Percentiles rank a stretch among this genome's conserved stretches.
phyloP scores from a whole-genome alignment of 2,797 vertebrate genomes.

The Kryptopterus vitreolus region DNA sequence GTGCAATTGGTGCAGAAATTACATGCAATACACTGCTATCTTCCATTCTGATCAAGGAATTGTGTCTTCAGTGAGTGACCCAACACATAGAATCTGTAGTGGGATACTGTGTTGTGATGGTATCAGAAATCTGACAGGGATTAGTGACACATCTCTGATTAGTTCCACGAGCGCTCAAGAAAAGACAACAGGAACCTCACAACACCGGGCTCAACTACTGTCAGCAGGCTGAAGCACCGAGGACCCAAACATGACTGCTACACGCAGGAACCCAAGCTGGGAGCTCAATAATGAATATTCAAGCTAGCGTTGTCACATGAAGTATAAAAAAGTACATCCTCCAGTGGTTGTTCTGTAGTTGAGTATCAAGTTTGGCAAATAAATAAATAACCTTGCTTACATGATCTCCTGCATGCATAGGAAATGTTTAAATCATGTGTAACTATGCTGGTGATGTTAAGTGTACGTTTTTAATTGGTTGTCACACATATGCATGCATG shows the following conservation, averaged over 20 bases:
- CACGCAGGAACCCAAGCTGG: not conserved
- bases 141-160: slow-evolving; percentile 44
- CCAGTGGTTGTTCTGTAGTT: not conserved
- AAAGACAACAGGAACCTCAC: slow-evolving; percentile 18
- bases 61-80: slow-evolving; percentile 24
- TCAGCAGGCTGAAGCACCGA: not conserved
- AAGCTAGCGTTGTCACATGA: not conserved
- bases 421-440: not conserved
- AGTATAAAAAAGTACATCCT: not conserved
- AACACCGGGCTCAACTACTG: not conserved
- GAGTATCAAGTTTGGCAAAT: not conserved
- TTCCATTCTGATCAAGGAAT: slow-evolving; percentile 14
- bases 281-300: not conserved
- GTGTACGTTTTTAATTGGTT: not conserved
- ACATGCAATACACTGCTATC: slow-evolving; percentile 25
- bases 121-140: slow-evolving; percentile 38
- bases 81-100: not conserved
- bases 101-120: slow-evolving; percentile 17
- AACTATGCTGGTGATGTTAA: not conserved
- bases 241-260: not conserved
- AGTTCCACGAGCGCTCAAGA: slow-evolving; percentile 1
- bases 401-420: not conserved
- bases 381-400: not conserved
- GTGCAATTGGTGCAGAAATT: slow-evolving; percentile 25
- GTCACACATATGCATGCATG: too few species aligned